Percentiles rank a stretch among this genome's conserved stretches.
Evolutionary conservation across 2,888 invertebrate species (phyloP).

Genomic region (Tromatobia lineatoria): DNA sequence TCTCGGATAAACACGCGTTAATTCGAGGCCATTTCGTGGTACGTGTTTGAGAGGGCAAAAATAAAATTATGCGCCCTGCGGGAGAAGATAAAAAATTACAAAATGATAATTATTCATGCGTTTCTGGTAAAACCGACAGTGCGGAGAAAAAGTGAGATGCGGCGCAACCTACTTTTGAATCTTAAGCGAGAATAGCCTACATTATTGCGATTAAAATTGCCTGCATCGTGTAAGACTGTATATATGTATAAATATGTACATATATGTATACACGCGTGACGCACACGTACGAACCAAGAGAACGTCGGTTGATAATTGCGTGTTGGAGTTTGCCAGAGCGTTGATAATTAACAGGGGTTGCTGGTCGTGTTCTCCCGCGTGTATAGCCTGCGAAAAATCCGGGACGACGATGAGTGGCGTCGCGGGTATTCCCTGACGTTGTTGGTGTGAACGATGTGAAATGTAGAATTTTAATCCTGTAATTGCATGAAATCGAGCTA

Average conservation of each 20-base stretch:
- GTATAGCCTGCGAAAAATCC: slow-evolving; percentile 15
- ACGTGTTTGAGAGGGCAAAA: background rate
- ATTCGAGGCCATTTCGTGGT: background rate
- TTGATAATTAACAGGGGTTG: slow-evolving; percentile 30
- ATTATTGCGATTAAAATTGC: slow-evolving; percentile 29
- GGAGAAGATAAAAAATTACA: background rate
- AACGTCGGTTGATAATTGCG: slow-evolving; percentile 36
- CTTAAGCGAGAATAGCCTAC: slow-evolving; percentile 28
- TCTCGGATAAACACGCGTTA: background rate
- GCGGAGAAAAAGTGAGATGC: background rate
- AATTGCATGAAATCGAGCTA: slow-evolving; percentile 17
- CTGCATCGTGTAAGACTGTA: background rate
- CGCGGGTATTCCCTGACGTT: background rate
- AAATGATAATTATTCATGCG: slow-evolving; percentile 29
- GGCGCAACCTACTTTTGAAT: slow-evolving; percentile 5
- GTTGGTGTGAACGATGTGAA: slow-evolving; percentile 24
- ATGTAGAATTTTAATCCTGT: slow-evolving; percentile 30
- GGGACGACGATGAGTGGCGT: slow-evolving; percentile 13
- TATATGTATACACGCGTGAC: background rate
- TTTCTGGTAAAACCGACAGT: background rate
- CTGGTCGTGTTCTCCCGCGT: background rate
- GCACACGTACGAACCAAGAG: slow-evolving; percentile 1
- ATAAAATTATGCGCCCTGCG: background rate
- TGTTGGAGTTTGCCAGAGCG: slow-evolving; percentile 25
- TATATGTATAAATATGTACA: too few relatives aligned